Evolutionary conservation across 64 coral and sea anemone species (phyloP), one percentile per base, ranked within the genome.

Genomic region (Pocillopora damicornis): DNA sequence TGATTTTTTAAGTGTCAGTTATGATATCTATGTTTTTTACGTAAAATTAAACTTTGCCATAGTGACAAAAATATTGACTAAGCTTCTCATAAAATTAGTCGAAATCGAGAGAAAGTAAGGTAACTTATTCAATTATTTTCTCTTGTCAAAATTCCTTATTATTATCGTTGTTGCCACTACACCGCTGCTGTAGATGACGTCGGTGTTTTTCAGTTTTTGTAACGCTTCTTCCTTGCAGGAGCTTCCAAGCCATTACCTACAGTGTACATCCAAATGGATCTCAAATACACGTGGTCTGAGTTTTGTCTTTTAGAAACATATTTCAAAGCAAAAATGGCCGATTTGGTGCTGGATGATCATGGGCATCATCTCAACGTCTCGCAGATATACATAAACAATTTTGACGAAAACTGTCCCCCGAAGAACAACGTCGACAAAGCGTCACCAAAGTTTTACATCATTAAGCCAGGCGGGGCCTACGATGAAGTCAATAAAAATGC

Each of bases 201-300:
- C 11, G 12, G 16, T 13, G 16, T 13, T 17, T 63, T 13, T 15
- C 61, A 25, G 20, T 11, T 25, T 58, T 25, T 4, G 1, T 58
- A 3, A 22, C 35, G 61, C 25, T 51, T 85, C 35, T 20, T n/a
- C 35, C 57, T 58, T 63, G 60, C 20, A 85, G 81, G 65, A 72
- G 26, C 17, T 6, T 57, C 81, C 13, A 85, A 72, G 61, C 81
- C 65, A 7, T 73, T 73, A 1, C 90, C 90, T 13, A 69, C 74
- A 35, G 68, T 87, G 15, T 87, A 87, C 25, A 68, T 92, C 23
- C 67, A 92, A 60, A 80, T 92, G 10, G 30, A 86, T n/a, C 87
- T 92, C 0, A 60, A 65, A 76, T 61, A 79, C 68, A 11, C 90
- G 14, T 92, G 90, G 90, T 71, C 9, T 7, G 90, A 92, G 64